These are phyloP conservation scores for Odontothrips loti DNA, from an alignment of 2,888 invertebrate genomes.

Conservation along the genomic window DNA sequence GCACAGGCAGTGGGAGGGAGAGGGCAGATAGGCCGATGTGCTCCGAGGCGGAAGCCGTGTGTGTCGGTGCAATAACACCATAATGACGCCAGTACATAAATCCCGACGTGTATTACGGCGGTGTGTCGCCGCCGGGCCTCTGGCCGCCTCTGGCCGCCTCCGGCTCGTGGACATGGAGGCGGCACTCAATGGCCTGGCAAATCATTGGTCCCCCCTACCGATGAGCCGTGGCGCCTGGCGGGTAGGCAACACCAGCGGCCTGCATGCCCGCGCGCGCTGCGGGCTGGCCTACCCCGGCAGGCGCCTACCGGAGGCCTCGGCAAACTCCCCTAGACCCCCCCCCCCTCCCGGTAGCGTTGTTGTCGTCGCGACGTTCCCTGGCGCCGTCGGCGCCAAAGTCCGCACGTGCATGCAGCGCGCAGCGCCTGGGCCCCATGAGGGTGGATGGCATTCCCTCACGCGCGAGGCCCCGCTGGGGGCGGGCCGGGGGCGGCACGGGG, in stretches of 20 bases:
- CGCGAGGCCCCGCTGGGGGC: background rate
- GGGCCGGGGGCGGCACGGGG: background rate
- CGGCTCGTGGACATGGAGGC: background rate
- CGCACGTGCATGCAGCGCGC: too few species aligned
- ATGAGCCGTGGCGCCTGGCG: too few species aligned
- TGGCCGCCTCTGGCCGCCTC: too few species aligned
- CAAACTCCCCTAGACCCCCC: too few species aligned
- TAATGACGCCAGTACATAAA: slow-evolving; percentile 1
- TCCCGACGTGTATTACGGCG: background rate
- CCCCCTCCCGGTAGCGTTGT: background rate
- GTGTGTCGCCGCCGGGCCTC: too few species aligned
- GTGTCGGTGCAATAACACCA: background rate
- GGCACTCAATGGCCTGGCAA: background rate
- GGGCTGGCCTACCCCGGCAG: too few species aligned
- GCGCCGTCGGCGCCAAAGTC: too few species aligned
- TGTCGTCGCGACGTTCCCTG: background rate
- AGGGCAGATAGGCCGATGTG: too few species aligned
- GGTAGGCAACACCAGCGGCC: too few species aligned
- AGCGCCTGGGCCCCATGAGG: background rate
- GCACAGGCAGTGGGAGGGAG: too few species aligned
- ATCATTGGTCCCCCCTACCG: background rate
- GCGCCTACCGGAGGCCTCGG: too few species aligned
- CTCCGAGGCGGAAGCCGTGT: background rate
- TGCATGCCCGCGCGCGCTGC: too few species aligned
- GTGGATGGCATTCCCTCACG: background rate